Evolutionary conservation across 2,888 invertebrate genomes (phyloP).

Genomic region (Desoria tigrina): DNA sequence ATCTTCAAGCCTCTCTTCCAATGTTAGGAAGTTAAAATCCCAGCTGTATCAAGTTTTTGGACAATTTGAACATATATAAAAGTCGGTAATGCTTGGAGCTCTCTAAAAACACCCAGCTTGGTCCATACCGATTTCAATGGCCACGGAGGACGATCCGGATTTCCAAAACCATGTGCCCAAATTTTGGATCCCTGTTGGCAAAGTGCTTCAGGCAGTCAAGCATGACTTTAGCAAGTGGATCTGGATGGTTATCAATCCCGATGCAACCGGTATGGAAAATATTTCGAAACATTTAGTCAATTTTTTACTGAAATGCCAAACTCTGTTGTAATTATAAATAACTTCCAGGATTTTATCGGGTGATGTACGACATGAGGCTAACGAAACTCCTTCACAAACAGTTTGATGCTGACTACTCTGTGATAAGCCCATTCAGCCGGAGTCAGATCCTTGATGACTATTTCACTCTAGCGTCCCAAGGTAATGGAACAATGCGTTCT

Average conservation of each 20-base stretch:
- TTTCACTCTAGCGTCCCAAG: conserved; percentile 53
- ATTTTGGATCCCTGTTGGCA: conserved; percentile 41
- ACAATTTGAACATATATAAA: no score
- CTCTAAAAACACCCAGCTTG: conserved; percentile 39
- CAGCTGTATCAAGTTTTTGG: no score
- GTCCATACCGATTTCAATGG: conserved; percentile 46
- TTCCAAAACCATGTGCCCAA: conserved; percentile 42
- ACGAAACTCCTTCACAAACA: conserved; percentile 52
- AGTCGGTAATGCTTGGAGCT: no score
- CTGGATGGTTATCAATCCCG: neutral
- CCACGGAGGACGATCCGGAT: conserved; percentile 31
- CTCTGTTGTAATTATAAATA: neutral
- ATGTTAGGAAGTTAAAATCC: no score
- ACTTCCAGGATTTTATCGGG: conserved; percentile 48
- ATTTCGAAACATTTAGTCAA: neutral
- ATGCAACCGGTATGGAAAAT: neutral
- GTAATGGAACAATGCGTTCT: neutral
- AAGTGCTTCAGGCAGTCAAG: conserved; percentile 14
- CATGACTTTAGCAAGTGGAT: conserved; percentile 19
- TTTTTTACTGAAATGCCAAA: neutral
- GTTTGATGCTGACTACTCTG: conserved; percentile 55
- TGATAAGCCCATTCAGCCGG: conserved; percentile 57
- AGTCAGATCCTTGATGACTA: conserved; percentile 61
- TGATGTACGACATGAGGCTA: conserved; percentile 54
- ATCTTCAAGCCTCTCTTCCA: no score